Evolutionary conservation across 1,140 invertebrate genomes (phyloP), one percentile per base, ranked within the genome.

Genomic region (Glomeris maerens): DNA sequence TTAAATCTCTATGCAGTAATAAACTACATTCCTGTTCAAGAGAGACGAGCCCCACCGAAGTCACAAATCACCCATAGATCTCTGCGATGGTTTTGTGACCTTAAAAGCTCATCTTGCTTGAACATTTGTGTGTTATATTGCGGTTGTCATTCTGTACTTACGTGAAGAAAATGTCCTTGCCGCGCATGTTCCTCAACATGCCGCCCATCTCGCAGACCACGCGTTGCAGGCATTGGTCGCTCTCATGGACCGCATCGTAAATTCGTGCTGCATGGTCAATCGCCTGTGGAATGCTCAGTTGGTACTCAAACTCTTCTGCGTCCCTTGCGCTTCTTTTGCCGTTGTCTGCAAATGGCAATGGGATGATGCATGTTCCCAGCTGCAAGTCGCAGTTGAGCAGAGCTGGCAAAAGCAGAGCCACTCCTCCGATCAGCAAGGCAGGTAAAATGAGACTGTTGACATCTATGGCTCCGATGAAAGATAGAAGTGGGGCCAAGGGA

Each of bases 381-480:
- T 39, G 20, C 36, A 49, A 21, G 36, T 49, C 47, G 21, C 47
- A 49, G 38, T 27, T 27, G 10, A 49, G 38, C 20, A 49, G 27
- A 3, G 47, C 47, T 10, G 47, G 47, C 20, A 49, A 41, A 5
- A 49, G 47, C 3, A 49, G 36, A 3, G 27, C 5, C 3, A 49
- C 27, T 26, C 47, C 47, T 7, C 47, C 47, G 26, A 49, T 40
- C 14, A 49, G 22, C 17, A 49, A 27, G 7, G 27, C 26, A 10
- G 47, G 47, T 40, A 49, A n/a, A 27, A 49, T 49, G 2, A 49
- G 36, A 7, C 26, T 40, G 22, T 49, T 49, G 31, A 49, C n/a
- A 39, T 49, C 47, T 5, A 49, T 28, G n/a, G 5, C 21, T 3
- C 47, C 23, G 20, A 17, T 17, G 3, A 49, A 20, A 22, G 26